Evolutionary conservation across 1,140 invertebrate species (phyloP).

Genomic region (Hypsibius dujardini): DNA sequence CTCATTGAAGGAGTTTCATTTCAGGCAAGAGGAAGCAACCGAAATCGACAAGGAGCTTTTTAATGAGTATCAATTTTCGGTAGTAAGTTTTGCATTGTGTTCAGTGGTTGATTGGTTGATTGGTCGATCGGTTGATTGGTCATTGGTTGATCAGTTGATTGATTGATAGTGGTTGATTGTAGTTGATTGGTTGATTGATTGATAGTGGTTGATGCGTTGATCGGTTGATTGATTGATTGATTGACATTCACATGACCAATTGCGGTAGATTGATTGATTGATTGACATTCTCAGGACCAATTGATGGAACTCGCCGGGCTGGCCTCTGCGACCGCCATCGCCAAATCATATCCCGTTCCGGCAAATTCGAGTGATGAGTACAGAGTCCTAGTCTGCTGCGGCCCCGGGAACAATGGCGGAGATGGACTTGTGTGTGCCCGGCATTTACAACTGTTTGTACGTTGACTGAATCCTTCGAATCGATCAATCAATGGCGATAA

Average conservation of each 20-base stretch:
- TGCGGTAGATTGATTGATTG: too few species aligned
- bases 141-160: too few species aligned
- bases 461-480: constrained; percentile 22
- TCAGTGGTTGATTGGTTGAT: too few species aligned
- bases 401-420: constrained; percentile 98
- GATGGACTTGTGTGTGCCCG: constrained; percentile 90
- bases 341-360: constrained; percentile 43
- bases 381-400: constrained; percentile 62
- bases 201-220: too few species aligned
- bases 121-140: too few species aligned
- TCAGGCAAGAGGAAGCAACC: constrained; percentile 67
- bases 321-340: constrained; percentile 75
- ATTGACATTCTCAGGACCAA: constrained; percentile 45
- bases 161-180: too few species aligned
- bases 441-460: constrained; percentile 69
- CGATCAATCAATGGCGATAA: too few species aligned
- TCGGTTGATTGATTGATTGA: too few species aligned
- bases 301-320: constrained; percentile 95
- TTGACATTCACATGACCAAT: too few species aligned
- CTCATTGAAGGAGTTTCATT: constrained; percentile 21
- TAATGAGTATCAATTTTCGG: constrained; percentile 65
- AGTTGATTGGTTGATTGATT: too few species aligned
- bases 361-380: constrained; percentile 27
- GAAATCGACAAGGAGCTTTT: constrained; percentile 73
- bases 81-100: constrained; percentile 30